These are phyloP conservation scores for Enteromius thamalakanensis DNA, from an alignment of 2,797 vertebrate genomes.

Conservation along the genomic window DNA sequence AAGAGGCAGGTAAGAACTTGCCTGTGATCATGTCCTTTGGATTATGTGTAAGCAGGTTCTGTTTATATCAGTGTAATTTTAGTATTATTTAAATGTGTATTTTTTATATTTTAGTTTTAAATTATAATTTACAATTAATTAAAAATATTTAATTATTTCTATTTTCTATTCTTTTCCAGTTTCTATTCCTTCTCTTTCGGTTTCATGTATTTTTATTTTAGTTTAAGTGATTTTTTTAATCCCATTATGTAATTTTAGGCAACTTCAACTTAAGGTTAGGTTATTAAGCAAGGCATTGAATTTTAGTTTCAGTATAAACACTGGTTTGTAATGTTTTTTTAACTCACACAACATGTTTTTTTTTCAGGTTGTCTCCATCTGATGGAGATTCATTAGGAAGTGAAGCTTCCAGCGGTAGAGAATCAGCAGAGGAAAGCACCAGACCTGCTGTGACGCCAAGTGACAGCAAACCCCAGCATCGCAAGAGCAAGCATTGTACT, in stretches of 20 bases:
- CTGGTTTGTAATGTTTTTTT: not conserved
- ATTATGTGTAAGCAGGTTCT: not conserved
- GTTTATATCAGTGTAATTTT: not conserved
- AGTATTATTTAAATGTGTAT: not conserved
- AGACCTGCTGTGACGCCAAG: constrained; percentile 77
- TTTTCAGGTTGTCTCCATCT: constrained; percentile 87
- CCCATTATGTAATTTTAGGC: not conserved
- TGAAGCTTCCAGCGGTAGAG: constrained; percentile 90
- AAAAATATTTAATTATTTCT: no score
- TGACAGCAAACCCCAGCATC: constrained; percentile 80
- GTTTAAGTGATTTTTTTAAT: not conserved
- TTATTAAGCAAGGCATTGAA: no score
- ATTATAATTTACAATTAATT: no score
- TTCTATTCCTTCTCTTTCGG: no score
- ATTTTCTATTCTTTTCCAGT: not conserved
- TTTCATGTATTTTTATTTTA: not conserved
- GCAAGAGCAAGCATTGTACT: constrained; percentile 84
- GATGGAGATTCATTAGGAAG: constrained; percentile 92
- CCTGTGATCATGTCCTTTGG: not conserved
- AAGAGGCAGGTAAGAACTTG: constrained; percentile 83
- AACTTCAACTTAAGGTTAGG: not conserved
- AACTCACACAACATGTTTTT: not conserved
- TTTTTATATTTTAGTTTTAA: not conserved
- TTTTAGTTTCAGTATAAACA: not conserved
- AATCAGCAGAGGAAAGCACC: constrained; percentile 85